Base-by-base conservation (phyloP, 2,888 invertebrate genomes). In the Tineola bisselliella region DNA sequence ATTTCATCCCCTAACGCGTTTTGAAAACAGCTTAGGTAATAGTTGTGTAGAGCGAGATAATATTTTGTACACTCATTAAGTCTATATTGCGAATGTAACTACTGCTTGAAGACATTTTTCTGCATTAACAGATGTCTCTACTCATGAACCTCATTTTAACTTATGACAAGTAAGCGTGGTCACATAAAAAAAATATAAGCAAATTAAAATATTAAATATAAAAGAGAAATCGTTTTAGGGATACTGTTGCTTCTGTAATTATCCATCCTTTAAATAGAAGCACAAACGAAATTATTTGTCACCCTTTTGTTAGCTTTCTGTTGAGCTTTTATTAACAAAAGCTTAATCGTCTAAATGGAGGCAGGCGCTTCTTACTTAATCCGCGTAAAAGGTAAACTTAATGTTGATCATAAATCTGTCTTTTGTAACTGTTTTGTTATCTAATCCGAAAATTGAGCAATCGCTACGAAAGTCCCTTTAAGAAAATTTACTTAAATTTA, bases 341-440 rank as follows among this genome's bases (percentile, higher is more conserved):
- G 78, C 76, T 76, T 80, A 79, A 83, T 81, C 79, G 77, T 70
- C 73, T 74, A 76, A 81, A 81, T 76, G 76, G 78, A 77, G 74
- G 31, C 70, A 72, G 69, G 75, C 73, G 72, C 66, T 63, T 64
- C 68, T 68, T 70, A 70, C 70, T 77, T 79, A 78, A 79, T 79
- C 79, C 78, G 69, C 69, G 69, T 76, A 74, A 76, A 72, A 76
- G 75, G 71, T 75, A 71, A 73, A 72, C 69, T 77, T 74, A 75
- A 72, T 71, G 69, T 69, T 66, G 66, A 69, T 69, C 68, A 74
- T 77, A 74, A 79, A 80, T 79, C 73, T 70, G 67, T 70, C 69
- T 71, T 72, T 70, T 74, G 48, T 60, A 48, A 19, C 15, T 15
- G 60, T 19, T 44, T 31, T 31, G 48, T 44, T 60, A 60, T 60